Percentiles rank a stretch among this genome's conserved stretches.
Conservation (phyloP, 2,888 invertebrate species). For the Drosophila paramelanica region DNA sequence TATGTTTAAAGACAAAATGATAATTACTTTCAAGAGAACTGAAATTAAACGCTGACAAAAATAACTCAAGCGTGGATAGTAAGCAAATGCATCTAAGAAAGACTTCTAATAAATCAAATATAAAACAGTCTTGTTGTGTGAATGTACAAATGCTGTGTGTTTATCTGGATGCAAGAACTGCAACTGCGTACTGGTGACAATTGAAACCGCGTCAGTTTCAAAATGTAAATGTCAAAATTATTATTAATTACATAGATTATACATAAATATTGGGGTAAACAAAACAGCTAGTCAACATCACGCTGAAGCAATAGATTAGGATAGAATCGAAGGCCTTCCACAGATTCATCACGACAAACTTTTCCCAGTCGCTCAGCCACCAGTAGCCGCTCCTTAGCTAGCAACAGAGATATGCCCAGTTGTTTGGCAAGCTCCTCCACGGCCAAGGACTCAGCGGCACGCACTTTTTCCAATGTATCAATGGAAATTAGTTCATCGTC, state of each 20-base stretch:
- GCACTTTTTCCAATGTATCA: constrained; percentile 88
- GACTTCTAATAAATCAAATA: constrained; percentile 64
- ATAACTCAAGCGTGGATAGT: constrained; percentile 50
- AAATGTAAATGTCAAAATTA: neutral
- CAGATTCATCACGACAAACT: constrained; percentile 97
- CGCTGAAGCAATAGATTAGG: constrained; percentile 91
- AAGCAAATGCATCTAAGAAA: constrained; percentile 53
- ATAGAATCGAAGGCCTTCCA: constrained; percentile 97
- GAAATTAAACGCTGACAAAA: constrained; percentile 53
- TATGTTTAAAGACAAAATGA: constrained; percentile 53
- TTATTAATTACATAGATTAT: constrained; percentile 17
- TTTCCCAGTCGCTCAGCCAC: constrained; percentile 94
- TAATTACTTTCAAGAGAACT: constrained; percentile 55
- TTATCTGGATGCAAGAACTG: constrained; percentile 7
- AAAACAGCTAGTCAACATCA: constrained; percentile 32
- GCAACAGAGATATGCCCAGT: constrained; percentile 93
- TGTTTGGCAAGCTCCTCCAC: constrained; percentile 94
- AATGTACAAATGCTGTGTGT: constrained; percentile 46
- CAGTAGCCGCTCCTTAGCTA: constrained; percentile 95
- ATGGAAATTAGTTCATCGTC: constrained; percentile 90
- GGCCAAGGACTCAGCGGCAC: constrained; percentile 89
- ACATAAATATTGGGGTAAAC: neutral
- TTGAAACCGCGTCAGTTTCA: constrained; percentile 1
- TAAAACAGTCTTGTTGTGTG: constrained; percentile 61
- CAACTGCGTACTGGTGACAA: neutral